These are phyloP conservation scores for Brienomyrus brachyistius DNA, from an alignment of 2,113 vertebrate genomes.

Conservation along the genomic window DNA sequence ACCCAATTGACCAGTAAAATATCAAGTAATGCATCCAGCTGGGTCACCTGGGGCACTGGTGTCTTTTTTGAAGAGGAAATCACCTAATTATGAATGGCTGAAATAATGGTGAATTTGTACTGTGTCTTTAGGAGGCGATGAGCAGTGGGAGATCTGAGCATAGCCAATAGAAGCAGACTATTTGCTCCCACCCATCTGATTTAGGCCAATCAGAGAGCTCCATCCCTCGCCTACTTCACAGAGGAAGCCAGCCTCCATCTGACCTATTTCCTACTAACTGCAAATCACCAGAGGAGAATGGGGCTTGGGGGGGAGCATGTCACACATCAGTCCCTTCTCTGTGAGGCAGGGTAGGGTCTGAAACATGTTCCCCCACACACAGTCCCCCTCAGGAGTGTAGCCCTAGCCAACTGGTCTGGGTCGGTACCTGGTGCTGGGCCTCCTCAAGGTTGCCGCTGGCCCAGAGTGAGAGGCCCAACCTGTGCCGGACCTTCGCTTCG, in stretches of 20 bases:
- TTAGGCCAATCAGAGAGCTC: neutral
- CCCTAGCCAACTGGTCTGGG: neutral
- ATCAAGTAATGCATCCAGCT: neutral
- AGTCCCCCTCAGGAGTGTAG: neutral
- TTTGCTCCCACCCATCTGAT: neutral
- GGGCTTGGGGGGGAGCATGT: neutral
- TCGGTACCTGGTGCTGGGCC: slow-evolving; percentile 71
- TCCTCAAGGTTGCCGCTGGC: slow-evolving; percentile 72
- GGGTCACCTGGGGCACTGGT: neutral
- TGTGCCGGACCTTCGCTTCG: slow-evolving; percentile 74
- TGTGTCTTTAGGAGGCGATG: neutral
- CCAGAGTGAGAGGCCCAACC: slow-evolving; percentile 75
- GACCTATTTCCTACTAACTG: neutral
- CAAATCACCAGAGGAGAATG: slow-evolving; percentile 11
- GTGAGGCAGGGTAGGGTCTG: neutral
- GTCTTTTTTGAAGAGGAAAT: neutral
- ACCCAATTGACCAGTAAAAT: neutral
- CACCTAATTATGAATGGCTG: neutral
- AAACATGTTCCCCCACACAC: neutral
- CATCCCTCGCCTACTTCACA: neutral
- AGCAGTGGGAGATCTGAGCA: neutral
- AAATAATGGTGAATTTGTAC: neutral
- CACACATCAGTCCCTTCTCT: neutral
- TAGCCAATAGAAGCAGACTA: neutral
- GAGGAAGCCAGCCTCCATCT: neutral